Conservation (phyloP, 2,113 vertebrate genomes). For the Brienomyrus brachyistius region DNA sequence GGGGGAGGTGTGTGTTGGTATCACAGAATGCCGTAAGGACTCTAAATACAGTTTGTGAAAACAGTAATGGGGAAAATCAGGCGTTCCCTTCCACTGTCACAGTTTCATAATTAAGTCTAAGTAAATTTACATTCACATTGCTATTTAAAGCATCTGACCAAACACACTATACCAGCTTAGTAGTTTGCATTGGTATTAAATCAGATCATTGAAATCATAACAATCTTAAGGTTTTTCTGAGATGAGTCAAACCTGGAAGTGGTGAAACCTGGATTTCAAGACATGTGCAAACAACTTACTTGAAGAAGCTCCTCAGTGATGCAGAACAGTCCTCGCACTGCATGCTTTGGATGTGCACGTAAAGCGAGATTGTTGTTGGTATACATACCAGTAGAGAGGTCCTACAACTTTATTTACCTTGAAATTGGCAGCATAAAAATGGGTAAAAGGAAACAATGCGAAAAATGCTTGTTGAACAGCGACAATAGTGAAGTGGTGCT, state of each 20-base stretch:
- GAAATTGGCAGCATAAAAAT: not conserved
- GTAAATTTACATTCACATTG: not conserved
- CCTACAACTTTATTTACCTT: not conserved
- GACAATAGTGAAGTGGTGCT: conserved; percentile 17
- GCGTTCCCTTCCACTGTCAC: not conserved
- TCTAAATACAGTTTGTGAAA: not conserved
- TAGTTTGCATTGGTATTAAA: not conserved
- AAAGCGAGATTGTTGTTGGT: not conserved
- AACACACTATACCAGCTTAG: not conserved
- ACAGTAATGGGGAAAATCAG: not conserved
- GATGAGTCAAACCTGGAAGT: conserved; percentile 4
- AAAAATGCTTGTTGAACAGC: conserved; percentile 10
- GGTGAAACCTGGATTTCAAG: not conserved
- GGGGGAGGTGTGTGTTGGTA: not conserved
- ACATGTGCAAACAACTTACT: not conserved
- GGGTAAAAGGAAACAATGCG: not conserved
- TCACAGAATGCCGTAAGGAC: not conserved
- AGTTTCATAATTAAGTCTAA: not conserved
- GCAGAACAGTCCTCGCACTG: not conserved
- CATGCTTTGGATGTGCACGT: not conserved
- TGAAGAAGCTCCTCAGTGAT: not conserved
- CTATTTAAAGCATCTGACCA: not conserved
- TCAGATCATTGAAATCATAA: not conserved
- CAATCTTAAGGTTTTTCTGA: not conserved
- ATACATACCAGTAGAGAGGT: not conserved